phyloP scores from a whole-genome alignment of 2,113 vertebrate species.

The Gallinago paraguaiae region DNA sequence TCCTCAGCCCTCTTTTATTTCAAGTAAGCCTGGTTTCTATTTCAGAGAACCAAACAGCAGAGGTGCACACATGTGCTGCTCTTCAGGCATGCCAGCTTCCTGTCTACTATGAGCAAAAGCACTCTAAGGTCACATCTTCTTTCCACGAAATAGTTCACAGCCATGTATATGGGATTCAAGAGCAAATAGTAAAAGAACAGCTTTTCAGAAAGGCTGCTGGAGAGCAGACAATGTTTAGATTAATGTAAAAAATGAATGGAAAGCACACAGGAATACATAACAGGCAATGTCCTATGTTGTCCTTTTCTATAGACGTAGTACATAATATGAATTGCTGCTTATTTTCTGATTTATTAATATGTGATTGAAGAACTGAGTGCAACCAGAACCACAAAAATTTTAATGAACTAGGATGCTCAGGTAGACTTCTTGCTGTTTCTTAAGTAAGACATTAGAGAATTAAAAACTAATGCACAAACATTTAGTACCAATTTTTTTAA shows the following conservation, averaged over 20 bases:
- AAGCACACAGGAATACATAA: neutral
- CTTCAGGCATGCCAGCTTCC: neutral
- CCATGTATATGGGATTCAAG: neutral
- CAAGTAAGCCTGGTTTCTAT: constrained; percentile 4
- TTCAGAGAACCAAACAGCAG: neutral
- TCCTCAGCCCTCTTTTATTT: neutral
- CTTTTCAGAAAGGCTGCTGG: neutral
- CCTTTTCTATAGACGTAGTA: neutral
- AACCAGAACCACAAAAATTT: neutral
- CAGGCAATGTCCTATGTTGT: neutral
- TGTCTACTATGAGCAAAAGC: neutral
- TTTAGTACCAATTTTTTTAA: neutral
- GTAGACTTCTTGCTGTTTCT: neutral
- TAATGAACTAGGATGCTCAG: neutral
- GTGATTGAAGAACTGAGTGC: neutral
- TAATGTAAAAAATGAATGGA: neutral
- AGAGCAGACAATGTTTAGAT: neutral
- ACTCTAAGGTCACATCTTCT: neutral
- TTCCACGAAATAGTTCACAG: neutral
- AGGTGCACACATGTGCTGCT: neutral
- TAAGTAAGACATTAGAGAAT: neutral
- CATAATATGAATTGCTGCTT: neutral
- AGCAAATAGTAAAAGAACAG: neutral
- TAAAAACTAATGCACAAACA: neutral
- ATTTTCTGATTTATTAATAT: neutral